phyloP scores from a whole-genome alignment of 2,113 vertebrate species.

The Sphaerodactylus townsendi region DNA sequence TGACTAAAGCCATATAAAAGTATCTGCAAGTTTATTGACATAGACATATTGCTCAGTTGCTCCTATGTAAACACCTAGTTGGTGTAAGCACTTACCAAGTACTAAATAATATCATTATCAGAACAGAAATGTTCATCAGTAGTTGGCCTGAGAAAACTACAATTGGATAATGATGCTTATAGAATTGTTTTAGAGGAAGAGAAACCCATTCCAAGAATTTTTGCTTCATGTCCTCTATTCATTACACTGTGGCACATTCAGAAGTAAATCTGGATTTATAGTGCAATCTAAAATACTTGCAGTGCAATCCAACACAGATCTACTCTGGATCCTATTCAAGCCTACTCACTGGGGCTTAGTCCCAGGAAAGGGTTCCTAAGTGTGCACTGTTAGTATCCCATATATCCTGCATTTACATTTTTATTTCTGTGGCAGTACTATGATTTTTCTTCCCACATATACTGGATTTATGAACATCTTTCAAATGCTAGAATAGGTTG shows the following conservation, averaged over 20 bases:
- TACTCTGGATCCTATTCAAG: too few relatives aligned
- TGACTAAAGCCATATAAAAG: too few relatives aligned
- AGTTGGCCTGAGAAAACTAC: neutral
- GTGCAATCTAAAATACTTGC: too few relatives aligned
- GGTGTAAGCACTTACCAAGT: neutral
- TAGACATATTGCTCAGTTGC: too few relatives aligned
- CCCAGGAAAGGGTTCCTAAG: too few relatives aligned
- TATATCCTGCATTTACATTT: neutral
- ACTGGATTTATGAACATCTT: constrained; percentile 8
- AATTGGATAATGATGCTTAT: neutral
- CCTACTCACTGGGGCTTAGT: neutral
- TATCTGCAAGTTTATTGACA: too few relatives aligned
- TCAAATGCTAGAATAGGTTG: neutral
- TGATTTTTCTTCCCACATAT: neutral
- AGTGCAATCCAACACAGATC: too few relatives aligned
- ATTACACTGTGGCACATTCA: neutral
- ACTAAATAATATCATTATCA: neutral
- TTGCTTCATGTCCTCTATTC: neutral
- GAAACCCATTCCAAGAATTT: neutral
- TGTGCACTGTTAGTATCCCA: neutral
- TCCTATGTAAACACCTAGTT: too few relatives aligned
- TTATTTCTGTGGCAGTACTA: neutral
- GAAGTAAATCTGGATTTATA: neutral
- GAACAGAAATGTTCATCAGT: neutral
- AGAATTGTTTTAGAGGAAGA: too few relatives aligned